These are phyloP conservation scores for Caenorhabditis imperialis DNA, from an alignment of 2,888 invertebrate species.

Conservation along the genomic window DNA sequence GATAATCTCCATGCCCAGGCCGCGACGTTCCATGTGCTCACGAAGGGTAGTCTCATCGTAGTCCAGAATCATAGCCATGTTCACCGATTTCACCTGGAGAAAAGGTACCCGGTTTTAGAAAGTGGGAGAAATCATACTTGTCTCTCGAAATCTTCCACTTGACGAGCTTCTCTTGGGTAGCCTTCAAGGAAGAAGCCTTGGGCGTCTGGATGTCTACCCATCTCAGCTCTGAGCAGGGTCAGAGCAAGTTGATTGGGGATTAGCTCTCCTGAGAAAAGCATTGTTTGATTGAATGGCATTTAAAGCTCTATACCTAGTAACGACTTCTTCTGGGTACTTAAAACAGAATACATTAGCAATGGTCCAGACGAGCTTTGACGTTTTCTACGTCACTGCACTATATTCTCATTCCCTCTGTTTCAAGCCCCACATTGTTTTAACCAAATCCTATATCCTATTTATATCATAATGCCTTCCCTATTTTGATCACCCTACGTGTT, in stretches of 20 bases:
- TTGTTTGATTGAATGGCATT: too few species aligned
- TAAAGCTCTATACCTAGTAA: too few species aligned
- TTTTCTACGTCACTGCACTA: too few species aligned
- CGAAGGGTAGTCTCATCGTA: constrained; percentile 77
- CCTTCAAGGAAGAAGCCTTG: constrained; percentile 76
- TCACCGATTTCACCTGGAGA: constrained; percentile 67
- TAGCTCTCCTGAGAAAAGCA: constrained; percentile 74
- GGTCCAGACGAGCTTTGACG: too few species aligned
- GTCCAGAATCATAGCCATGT: constrained; percentile 78
- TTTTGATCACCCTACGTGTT: background rate
- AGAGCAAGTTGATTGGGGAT: constrained; percentile 77
- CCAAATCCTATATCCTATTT: too few species aligned
- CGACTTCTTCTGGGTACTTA: too few species aligned
- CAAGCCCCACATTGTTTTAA: too few species aligned
- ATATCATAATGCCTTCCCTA: background rate
- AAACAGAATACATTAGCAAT: too few species aligned
- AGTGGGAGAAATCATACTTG: constrained; percentile 59
- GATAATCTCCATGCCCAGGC: constrained; percentile 68
- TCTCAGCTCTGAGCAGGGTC: constrained; percentile 77
- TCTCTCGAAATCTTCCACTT: constrained; percentile 78
- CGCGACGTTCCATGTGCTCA: constrained; percentile 75
- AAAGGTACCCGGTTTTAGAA: background rate
- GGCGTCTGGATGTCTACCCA: constrained; percentile 72
- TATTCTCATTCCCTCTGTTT: too few species aligned
- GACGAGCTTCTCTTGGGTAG: constrained; percentile 76